Evolutionary conservation across 2,888 invertebrate species (phyloP), one percentile per base, ranked within the genome.

Genomic region (Cheilosia vulpina): DNA sequence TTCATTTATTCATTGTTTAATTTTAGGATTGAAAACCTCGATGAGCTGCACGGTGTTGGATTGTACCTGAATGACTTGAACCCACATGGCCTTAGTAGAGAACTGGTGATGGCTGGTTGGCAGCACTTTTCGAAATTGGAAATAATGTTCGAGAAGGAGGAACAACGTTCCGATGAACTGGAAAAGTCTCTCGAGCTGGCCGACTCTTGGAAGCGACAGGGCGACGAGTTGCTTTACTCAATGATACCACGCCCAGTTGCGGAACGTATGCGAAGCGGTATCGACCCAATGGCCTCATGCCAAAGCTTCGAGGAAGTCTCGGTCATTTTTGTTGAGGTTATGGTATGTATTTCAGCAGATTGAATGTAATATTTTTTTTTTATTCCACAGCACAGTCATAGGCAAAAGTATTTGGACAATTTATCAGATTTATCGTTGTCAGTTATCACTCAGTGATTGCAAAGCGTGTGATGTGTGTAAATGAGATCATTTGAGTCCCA

Each of bases 191-290:
- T 97, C 89, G 93, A 95, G 68, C 93, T 97, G 21, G 93, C 96
- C 17, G 97, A 97, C 90, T 95, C 96, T 41, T 97, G 97, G 97
- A 97, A 97, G 91, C 94, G 95, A 77, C 94, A 96, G 87, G 96
- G 97, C 0, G 97, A 98, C 89, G 96, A 96, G 87, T 93, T 98
- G 4, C 93, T 98, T 0, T 98, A 98, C 90, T 97, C 98, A 0
- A 98, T 98, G 98, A 97, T 98, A 89, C 98, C 98, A 0, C 95
- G 95, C 89, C 95, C 95, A 2, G 96, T 98, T 17, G 98, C 97
- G 0, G 96, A 97, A 89, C 94, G 96, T 85, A 93, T 98, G 88
- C 93, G 96, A 77, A 93, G 94, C 21, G 97, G 97, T 0, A 94
- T 95, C 79, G 95, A 96, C 89, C 94, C 96, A 0, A 93, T 96